Base-by-base conservation (phyloP, 2,888 invertebrate genomes). In the Epistrophe eligans region DNA sequence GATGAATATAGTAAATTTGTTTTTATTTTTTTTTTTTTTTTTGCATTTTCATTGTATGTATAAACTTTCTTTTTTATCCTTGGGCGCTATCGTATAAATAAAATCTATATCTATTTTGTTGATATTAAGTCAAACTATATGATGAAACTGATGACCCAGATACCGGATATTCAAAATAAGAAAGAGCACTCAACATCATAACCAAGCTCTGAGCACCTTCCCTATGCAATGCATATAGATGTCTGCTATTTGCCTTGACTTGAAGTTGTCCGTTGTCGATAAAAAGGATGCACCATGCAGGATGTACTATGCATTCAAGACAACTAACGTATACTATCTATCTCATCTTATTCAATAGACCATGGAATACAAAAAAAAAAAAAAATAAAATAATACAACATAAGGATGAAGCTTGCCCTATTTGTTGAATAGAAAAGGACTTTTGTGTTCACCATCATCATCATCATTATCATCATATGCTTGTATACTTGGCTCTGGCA, bases 81-180 rank as follows among this genome's bases (percentile, higher is more conserved):
- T 71, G 62, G 28, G 73, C 35, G 24, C 52, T 45, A 70, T 67
- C 45, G 35, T 60, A 76, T 71, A 76, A 84, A 74, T 70, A 80
- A n/a, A n/a, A 77, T 52, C 43, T 24, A 43, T n/a, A 55, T 17
- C 32, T 19, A 71, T 24, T 24, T 24, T 24, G 64, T 48, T 66
- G 48, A 66, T 24, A 35, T 62, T 40, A 73, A 58, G 28, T 55
- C 71, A 58, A 58, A 52, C 50, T 17, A 62, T 17, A 62, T 52
- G 17, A 24, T 52, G 52, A 60, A 71, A 70, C 82, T 82, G 79
- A 82, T 82, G 87, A 79, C 87, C 87, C 57, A 87, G 79, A 87
- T 87, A 70, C 72, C 13, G 24, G 60, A 67, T 77, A 55, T 70
- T 55, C 55, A 40, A 58, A n/a, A 52, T 64, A 55, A 74, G 32